Evolutionary conservation across 2,113 vertebrate species (phyloP).

Genomic region (Stegostoma tigrinum): DNA sequence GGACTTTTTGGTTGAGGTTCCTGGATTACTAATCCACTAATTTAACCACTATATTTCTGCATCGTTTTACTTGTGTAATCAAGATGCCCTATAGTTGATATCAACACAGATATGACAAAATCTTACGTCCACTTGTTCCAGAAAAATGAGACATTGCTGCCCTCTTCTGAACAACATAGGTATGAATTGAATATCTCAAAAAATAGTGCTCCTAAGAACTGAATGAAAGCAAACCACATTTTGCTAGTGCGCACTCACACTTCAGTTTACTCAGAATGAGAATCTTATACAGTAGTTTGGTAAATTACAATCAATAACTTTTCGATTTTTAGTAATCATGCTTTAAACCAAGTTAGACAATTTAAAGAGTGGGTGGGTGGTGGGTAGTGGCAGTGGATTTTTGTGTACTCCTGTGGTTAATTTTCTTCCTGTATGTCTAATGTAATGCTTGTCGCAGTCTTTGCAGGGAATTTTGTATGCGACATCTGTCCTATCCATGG

Average conservation of each 20-base stretch:
- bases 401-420: too few species aligned
- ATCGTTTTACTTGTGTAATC: neutral
- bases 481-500: too few species aligned
- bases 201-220: neutral
- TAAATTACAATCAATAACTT: neutral
- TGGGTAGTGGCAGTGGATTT: too few species aligned
- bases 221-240: neutral
- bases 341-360: neutral
- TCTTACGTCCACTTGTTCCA: neutral
- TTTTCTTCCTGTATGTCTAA: too few species aligned
- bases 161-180: neutral
- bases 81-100: neutral
- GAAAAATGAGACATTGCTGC: slow-evolving; percentile 6
- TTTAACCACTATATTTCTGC: neutral
- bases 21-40: neutral
- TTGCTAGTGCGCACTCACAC: neutral
- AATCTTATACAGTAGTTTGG: neutral
- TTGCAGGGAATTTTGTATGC: too few species aligned
- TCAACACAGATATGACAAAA: neutral
- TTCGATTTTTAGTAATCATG: neutral
- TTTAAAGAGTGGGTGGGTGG: too few species aligned
- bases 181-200: neutral
- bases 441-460: too few species aligned
- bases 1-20: neutral
- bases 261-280: neutral